A percentile compares a stretch with the other conserved stretches of the same genome.
Evolutionary conservation across 2,113 vertebrate species (phyloP).

Genomic region (Micronisus gabar): DNA sequence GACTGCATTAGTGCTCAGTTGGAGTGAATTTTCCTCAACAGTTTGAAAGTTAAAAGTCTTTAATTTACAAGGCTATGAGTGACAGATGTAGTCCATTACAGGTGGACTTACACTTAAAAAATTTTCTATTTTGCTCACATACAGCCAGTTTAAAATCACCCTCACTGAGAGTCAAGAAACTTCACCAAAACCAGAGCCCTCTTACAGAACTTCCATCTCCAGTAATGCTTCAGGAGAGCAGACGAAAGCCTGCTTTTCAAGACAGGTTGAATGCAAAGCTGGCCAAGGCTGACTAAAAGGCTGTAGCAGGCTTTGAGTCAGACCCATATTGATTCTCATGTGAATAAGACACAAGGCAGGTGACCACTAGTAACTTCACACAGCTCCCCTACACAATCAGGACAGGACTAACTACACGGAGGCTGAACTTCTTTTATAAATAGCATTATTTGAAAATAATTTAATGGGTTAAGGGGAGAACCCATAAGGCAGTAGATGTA

Average conservation of each 20-base stretch:
- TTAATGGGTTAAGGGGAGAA: constrained; percentile 27
- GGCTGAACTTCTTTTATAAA: constrained; percentile 28
- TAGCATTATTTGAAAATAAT: constrained; percentile 18
- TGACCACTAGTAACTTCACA: background rate
- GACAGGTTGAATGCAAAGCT: background rate
- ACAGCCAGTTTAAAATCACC: background rate
- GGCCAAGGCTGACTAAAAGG: background rate
- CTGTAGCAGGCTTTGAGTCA: background rate
- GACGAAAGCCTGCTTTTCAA: background rate
- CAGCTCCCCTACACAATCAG: background rate
- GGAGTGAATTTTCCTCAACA: constrained; percentile 32
- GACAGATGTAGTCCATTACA: constrained; percentile 16
- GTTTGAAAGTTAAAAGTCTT: constrained; percentile 13
- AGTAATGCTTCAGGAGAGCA: background rate
- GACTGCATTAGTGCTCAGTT: background rate
- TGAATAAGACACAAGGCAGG: background rate
- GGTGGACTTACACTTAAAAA: background rate
- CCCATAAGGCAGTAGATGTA: background rate
- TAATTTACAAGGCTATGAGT: constrained; percentile 31
- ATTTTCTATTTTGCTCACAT: background rate
- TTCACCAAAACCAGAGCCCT: background rate
- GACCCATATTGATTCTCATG: background rate
- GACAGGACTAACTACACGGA: background rate
- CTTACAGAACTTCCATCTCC: background rate
- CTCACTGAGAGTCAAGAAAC: constrained; percentile 5